Percentiles rank a stretch among this genome's conserved stretches.
These are phyloP conservation scores for Calcarius ornatus DNA, from an alignment of 2,113 vertebrate genomes.

Conservation along the genomic window DNA sequence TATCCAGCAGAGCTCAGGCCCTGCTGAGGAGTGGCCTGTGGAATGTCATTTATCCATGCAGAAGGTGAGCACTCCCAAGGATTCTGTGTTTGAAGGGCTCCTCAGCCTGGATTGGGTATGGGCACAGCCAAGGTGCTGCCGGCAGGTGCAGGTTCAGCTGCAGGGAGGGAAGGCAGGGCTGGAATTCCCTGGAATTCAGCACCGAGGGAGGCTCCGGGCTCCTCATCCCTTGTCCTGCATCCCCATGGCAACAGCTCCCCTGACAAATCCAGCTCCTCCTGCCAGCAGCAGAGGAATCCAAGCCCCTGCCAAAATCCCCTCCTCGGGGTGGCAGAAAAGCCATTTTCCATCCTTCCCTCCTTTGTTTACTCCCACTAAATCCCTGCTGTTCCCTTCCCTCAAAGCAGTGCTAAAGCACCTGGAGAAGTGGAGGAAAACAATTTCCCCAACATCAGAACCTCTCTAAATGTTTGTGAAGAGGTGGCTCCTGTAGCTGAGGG, in stretches of 20 bases:
- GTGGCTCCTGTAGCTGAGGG: not conserved
- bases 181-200: not conserved
- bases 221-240: not conserved
- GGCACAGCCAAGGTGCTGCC: fast-evolving
- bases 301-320: not conserved
- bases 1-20: not conserved
- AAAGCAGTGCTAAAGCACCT: not conserved
- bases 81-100: not conserved
- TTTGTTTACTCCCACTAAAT: not conserved
- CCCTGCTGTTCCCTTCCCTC: not conserved
- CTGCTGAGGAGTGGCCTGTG: not conserved
- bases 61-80: fast-evolving
- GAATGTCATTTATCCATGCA: fast-evolving
- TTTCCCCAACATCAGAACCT: not conserved
- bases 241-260: constrained; percentile 20
- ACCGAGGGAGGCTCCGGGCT: fast-evolving
- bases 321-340: not conserved
- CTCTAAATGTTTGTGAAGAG: not conserved
- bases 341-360: not conserved
- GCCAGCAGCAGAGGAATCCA: not conserved
- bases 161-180: not conserved
- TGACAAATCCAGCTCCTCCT: not conserved
- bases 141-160: not conserved
- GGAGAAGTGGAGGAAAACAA: not conserved
- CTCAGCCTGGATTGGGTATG: fast-evolving